Base-by-base conservation (phyloP, 2,797 vertebrate genomes). In the Platyrinchus mystaceus region DNA sequence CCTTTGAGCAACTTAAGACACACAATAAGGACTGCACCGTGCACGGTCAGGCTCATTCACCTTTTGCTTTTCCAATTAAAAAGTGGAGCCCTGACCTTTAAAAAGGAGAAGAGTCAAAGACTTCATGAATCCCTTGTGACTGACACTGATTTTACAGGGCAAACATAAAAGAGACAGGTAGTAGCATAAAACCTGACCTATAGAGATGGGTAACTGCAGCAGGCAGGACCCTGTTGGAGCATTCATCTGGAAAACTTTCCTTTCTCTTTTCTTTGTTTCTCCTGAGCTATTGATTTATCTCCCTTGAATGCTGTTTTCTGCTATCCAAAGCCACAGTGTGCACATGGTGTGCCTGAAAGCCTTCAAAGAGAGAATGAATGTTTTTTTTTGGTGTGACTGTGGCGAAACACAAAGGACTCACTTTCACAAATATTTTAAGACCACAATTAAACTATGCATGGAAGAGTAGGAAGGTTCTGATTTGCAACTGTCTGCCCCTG, bases 1-100 rank as follows among this genome's bases (percentile, higher is more conserved):
- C 18, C 44, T 77, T 76, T 66, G 76, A 92, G 28, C 39, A 32
- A 87, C 60, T 44, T 60, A 49, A 64, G 37, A 30, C 74, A 60
- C 9, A 6, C 56, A 71, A 14, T 11, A 39, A 90, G 46, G 52
- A 68, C 60, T 82, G 47, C 37, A 36, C 49, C 26, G 19, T 44
- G 73, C 85, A 39, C 1, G 12, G 74, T 71, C 70, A 90, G 70
- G 41, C 77, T 91, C 77, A 34, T 80, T 79, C 39, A 19, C 80
- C 95, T 90, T 95, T 70, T 94, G 71, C 74, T 90, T 94, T 96
- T 93, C 93, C 88, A 97, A 94, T 95, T 90, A 95, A 96, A 78
- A 96, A 93, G 77, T 15, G 8, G 60, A 93, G 85, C 91, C 90
- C 94, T 94, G 89, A 93, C 94, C 94, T 97, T 96, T 95, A 76